Base-by-base conservation (phyloP, 2,113 vertebrate genomes). In the Lethenteron reissneri region DNA sequence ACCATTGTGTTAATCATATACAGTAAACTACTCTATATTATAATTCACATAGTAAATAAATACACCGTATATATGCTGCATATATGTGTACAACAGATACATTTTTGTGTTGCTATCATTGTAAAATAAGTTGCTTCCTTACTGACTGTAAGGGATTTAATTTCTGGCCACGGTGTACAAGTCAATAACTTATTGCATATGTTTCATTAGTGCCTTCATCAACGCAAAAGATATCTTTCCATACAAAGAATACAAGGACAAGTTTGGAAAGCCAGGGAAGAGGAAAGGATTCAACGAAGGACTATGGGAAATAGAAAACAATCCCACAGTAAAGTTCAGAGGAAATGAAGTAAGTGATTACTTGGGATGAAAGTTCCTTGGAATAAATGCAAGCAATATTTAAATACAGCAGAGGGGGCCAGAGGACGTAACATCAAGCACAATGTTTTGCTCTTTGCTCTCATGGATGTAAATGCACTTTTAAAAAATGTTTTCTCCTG, bases 251-350 rank as follows among this genome's bases (percentile, higher is more conserved):
- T 95, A 92, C 75, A 97, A 97, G 84, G 92, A 97, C 79, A 97
- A 97, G 78, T 95, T 97, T 82, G 92, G 89, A 72, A 97, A 97
- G 75, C 95, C 92, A 3, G 95, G 95, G 81, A 95, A 97, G 80
- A 86, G 92, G 80, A 97, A 97, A 90, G 92, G 92, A 73, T 97
- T 97, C 81, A 97, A 97, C 59, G 92, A 97, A 84, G 92, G 92
- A 74, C 82, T 95, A 75, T 97, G 92, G 92, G 92, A 97, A 83
- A 95, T 95, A 71, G 92, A 97, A 81, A 97, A 97, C 79, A 95
- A 97, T 81, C 90, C 92, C 1, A 87, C 90, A 75, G 92, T 97
- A 76, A 97, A 97, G 79, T 95, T 97, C 83, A 92, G 88, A 64
- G 91, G 91, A 74, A 95, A 91, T 75, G 90, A 92, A 88, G 92